Percentiles rank a stretch among this genome's conserved stretches.
phyloP scores from a whole-genome alignment of 2,113 vertebrate species.

The Centropus unirufus region DNA sequence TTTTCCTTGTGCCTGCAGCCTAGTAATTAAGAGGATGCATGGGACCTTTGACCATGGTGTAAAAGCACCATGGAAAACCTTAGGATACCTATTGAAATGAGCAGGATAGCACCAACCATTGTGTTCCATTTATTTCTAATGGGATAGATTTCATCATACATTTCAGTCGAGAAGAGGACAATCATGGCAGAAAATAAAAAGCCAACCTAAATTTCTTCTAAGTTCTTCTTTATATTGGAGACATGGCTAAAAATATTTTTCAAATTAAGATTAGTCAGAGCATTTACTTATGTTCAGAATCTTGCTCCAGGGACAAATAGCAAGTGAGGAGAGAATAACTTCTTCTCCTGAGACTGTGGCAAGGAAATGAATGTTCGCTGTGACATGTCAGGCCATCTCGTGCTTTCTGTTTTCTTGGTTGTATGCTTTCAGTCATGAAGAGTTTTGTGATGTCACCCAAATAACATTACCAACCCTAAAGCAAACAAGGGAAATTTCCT shows the following conservation, averaged over 20 bases:
- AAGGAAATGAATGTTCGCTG: background rate
- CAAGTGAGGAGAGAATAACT: background rate
- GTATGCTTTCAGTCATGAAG: background rate
- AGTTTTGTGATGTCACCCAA: constrained; percentile 6
- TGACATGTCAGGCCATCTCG: background rate
- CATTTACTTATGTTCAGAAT: background rate
- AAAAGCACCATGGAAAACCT: background rate
- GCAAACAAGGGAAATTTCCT: constrained; percentile 28
- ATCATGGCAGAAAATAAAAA: background rate
- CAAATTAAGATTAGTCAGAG: background rate
- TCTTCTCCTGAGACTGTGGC: background rate
- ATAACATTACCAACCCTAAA: background rate
- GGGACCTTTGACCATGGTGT: background rate
- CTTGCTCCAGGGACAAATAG: background rate
- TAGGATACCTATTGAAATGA: background rate
- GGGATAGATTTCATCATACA: background rate
- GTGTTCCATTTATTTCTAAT: background rate
- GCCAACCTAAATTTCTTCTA: background rate
- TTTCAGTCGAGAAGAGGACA: background rate
- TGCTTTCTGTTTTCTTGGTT: background rate
- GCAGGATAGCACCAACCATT: background rate
- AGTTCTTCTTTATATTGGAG: background rate
- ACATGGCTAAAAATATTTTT: background rate
- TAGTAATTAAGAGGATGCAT: background rate
- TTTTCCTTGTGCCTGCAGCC: background rate